Evolutionary conservation across 2,113 vertebrate genomes (phyloP).

Genomic region (Turnix velox): DNA sequence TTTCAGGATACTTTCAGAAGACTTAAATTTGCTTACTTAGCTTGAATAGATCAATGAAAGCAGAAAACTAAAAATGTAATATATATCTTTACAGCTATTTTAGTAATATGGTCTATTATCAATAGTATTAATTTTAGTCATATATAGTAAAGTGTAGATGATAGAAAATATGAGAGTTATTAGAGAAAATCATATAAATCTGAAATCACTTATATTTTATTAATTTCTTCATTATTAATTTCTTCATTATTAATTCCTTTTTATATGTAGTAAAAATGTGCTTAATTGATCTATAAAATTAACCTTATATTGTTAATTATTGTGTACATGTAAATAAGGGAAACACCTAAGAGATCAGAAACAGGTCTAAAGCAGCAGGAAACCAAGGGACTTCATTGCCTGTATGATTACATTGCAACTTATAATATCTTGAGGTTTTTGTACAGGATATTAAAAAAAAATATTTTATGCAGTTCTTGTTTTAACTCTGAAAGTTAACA

Average conservation of each 20-base stretch:
- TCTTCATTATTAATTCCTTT: background rate
- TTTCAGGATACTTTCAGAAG: background rate
- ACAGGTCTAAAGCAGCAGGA: background rate
- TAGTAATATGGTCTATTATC: background rate
- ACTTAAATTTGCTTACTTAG: background rate
- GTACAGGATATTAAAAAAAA: background rate
- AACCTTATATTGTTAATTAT: background rate
- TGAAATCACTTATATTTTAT: background rate
- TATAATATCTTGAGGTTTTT: background rate
- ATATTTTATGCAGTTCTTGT: background rate
- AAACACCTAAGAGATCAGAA: background rate
- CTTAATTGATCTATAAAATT: background rate
- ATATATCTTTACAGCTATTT: too few relatives aligned
- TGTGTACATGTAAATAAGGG: background rate
- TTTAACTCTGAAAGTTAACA: background rate
- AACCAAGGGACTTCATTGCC: background rate
- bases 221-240: too few relatives aligned
- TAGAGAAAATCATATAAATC: background rate
- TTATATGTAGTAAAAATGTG: background rate
- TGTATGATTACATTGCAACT: background rate
- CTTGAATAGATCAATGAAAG: background rate
- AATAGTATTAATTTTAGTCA: background rate
- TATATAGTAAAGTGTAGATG: background rate
- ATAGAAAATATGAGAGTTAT: background rate
- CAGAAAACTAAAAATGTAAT: background rate